Evolutionary conservation across 2,797 vertebrate species (phyloP).

Genomic region (Brachymystax lenok): DNA sequence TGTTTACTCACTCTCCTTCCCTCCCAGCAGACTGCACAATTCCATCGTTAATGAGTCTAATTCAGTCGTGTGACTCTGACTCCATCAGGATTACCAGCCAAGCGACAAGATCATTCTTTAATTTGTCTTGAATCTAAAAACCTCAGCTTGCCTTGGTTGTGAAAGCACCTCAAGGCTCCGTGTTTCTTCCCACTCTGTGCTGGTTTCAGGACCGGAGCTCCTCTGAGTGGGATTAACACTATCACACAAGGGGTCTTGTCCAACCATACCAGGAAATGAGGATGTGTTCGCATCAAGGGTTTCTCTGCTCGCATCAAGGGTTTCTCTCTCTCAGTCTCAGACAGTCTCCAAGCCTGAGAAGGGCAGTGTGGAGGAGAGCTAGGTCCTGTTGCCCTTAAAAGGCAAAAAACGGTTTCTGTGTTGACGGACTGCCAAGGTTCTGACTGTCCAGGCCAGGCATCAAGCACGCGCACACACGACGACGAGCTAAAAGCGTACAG

Average conservation of each 20-base stretch:
- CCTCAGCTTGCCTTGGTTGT: neutral
- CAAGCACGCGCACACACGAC: neutral
- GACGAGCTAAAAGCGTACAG: conserved; percentile 2
- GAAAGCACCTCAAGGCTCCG: neutral
- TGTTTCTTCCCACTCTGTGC: neutral
- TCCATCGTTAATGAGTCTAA: neutral
- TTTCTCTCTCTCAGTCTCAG: neutral
- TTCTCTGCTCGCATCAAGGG: neutral
- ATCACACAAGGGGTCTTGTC: neutral
- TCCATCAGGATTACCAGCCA: neutral
- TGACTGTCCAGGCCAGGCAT: conserved; percentile 12
- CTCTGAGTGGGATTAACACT: neutral
- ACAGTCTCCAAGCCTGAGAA: neutral
- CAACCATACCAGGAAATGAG: neutral
- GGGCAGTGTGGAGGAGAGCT: neutral
- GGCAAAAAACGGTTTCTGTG: neutral
- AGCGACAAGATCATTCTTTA: neutral
- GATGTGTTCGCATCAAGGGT: neutral
- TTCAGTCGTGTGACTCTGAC: neutral
- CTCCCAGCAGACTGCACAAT: neutral
- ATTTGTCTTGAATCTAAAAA: neutral
- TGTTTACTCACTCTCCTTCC: neutral
- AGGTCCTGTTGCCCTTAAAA: conserved; percentile 1
- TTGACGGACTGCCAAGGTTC: conserved; percentile 1
- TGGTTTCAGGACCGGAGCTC: neutral